Base-by-base conservation (phyloP, 2,888 invertebrate species). In the Melanostoma mellinum region DNA sequence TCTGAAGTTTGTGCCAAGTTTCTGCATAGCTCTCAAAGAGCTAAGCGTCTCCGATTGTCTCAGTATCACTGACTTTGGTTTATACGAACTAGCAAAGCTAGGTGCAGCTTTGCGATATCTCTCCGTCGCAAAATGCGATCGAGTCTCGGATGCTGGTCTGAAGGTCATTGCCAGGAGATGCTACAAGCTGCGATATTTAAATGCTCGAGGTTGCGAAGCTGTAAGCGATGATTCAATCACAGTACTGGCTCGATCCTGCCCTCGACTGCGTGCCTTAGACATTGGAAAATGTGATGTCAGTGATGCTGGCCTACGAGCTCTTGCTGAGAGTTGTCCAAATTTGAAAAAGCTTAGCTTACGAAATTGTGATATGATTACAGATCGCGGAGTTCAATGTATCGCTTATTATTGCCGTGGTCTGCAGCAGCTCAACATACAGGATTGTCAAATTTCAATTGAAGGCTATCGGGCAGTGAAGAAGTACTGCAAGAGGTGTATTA, bases 211-310 rank as follows among this genome's bases (percentile, higher is more conserved):
- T 5, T 98, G 98, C 88, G 97, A 98, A 86, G 97, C 97, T 0
- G 95, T 98, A 2, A 97, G 97, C n/a, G 98, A 98, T 89, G 97
- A 97, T 88, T 96, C 97, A 5, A 95, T 98, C 86, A 96, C 96
- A 61, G 95, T 96, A 1, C 92, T 98, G 80, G 97, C 97, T 0
- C 93, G 96, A 77, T 96, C 96, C 8, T 98, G 98, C 89, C 96
- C 97, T 0, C 93, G 97, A 52, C 92, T 98, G 38, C 93, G 97
- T 67, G 97, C 98, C 0, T 92, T 98, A 6, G 98, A 98, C 89
- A 94, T 98, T 60, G 98, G 98, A 5, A 98, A 98, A 89, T 98
- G 98, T 91, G 98, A 98, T 91, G 95, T 98, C 0, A 97, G 97
- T 36, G 98, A 98, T 91, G 95, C 96, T 35, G 97, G 97, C 0